Evolutionary conservation across 1,140 invertebrate genomes (phyloP).

Genomic region (Teleogryllus occipitalis): DNA sequence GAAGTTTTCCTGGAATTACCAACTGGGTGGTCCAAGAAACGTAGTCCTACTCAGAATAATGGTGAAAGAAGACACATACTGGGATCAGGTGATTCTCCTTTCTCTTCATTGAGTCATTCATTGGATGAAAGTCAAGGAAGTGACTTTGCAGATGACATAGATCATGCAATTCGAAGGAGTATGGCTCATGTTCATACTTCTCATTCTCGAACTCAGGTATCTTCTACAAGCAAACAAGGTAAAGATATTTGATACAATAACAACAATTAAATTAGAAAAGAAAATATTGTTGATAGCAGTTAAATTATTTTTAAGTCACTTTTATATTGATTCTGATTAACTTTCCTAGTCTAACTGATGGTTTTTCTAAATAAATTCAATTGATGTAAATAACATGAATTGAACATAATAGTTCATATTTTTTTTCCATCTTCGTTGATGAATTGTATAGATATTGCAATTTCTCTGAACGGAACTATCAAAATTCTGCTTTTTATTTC

Average conservation of each 20-base stretch:
- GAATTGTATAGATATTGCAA: no score
- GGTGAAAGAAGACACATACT: not conserved
- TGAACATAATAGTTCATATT: no score
- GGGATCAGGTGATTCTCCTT: not conserved
- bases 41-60: not conserved
- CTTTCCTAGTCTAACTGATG: no score
- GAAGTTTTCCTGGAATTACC: conserved; percentile 9
- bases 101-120: not conserved
- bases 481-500: no score
- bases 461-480: no score
- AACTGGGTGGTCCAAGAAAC: not conserved
- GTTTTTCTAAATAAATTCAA: no score
- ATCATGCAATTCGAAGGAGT: not conserved
- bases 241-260: not conserved
- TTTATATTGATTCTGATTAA: no score
- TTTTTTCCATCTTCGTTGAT: no score
- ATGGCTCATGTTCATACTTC: not conserved
- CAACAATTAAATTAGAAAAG: no score
- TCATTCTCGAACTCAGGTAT: not conserved
- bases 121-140: conserved; percentile 6
- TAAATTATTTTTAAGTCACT: no score
- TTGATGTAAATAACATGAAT: no score
- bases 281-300: no score
- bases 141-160: not conserved
- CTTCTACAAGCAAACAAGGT: not conserved